phyloP scores from a whole-genome alignment of 2,888 invertebrate genomes.

The Ophraella communa region DNA sequence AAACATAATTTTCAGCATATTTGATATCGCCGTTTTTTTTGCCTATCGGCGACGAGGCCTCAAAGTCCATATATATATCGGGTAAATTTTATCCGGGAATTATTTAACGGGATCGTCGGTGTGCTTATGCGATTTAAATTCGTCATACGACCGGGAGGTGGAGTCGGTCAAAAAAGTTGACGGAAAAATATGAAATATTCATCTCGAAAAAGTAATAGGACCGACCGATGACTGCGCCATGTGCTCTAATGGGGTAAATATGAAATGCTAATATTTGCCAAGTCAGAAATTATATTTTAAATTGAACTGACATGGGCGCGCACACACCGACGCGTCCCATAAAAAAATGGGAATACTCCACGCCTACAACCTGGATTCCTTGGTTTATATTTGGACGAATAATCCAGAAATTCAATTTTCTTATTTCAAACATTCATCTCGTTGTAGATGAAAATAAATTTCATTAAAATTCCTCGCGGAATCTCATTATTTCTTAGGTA shows the following conservation, averaged over 20 bases:
- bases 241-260: conserved; percentile 59
- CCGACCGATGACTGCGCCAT: conserved; percentile 48
- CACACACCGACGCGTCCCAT: too few species aligned
- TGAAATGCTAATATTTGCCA: conserved; percentile 60
- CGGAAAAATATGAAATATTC: conserved; percentile 55
- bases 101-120: conserved; percentile 54
- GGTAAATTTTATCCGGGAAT: conserved; percentile 53
- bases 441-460: conserved; percentile 21
- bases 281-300: conserved; percentile 58
- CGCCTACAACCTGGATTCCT: too few species aligned
- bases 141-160: conserved; percentile 54
- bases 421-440: conserved; percentile 23
- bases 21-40: conserved; percentile 35
- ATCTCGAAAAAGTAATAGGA: conserved; percentile 50
- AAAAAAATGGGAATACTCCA: too few species aligned
- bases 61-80: conserved; percentile 35
- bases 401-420: conserved; percentile 1
- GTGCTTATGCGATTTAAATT: conserved; percentile 58
- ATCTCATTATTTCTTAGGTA: conserved; percentile 34
- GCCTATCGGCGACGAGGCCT: conserved; percentile 32
- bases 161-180: conserved; percentile 51
- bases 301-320: conserved; percentile 54
- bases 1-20: conserved; percentile 40
- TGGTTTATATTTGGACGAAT: too few species aligned
- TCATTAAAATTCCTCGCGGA: conserved; percentile 25